Percentiles rank a stretch among this genome's conserved stretches.
Conservation (phyloP, 1,140 invertebrate genomes). For the Heliconius eleuchia region DNA sequence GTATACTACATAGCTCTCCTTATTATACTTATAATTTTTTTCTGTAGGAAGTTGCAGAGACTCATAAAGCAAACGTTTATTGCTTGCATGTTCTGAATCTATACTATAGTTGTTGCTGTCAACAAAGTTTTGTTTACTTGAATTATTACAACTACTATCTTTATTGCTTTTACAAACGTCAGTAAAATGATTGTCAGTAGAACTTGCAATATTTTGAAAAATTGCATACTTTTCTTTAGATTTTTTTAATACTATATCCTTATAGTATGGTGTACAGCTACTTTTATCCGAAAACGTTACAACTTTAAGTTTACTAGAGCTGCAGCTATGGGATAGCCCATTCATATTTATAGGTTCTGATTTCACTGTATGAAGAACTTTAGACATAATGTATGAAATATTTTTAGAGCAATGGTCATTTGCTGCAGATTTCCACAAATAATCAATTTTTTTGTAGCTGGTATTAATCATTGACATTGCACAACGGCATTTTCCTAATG, state of each 20-base stretch:
- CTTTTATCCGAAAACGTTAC: conserved; percentile 25
- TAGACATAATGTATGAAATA: conserved; percentile 55
- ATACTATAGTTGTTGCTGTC: conserved; percentile 32
- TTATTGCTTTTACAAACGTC: neutral
- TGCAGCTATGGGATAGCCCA: neutral
- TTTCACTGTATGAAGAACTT: conserved; percentile 22
- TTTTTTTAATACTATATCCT: conserved; percentile 52
- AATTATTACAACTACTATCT: conserved; percentile 24
- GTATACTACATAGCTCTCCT: conserved; percentile 36
- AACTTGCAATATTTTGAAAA: neutral
- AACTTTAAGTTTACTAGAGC: conserved; percentile 25
- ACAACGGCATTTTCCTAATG: conserved; percentile 58
- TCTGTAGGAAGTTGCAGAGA: conserved; percentile 48
- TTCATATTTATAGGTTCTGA: conserved; percentile 35
- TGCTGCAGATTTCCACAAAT: conserved; percentile 49
- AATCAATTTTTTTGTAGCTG: conserved; percentile 47
- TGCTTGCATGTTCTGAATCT: conserved; percentile 11
- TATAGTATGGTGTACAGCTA: conserved; percentile 15
- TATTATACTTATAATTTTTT: conserved; percentile 21
- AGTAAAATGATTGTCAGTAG: neutral
- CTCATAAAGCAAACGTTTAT: conserved; percentile 45
- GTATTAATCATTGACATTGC: conserved; percentile 49
- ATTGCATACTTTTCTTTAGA: conserved; percentile 36
- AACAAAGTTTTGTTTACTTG: conserved; percentile 5
- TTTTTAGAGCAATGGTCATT: conserved; percentile 38